Base-by-base conservation (phyloP, 1,140 invertebrate genomes). In the Aphidius gifuensis region DNA sequence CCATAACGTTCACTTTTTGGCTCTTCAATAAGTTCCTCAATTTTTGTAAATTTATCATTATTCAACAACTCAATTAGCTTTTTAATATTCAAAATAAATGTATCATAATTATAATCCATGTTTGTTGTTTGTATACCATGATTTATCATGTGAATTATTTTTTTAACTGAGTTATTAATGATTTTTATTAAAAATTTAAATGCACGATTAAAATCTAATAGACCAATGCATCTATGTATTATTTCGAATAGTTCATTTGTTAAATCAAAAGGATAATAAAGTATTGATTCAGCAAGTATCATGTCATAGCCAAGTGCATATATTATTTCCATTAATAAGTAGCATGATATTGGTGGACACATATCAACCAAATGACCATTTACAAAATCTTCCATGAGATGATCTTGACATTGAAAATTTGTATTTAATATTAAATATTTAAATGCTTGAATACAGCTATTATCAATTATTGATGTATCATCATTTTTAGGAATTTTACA, bases 371-470 rank as follows among this genome's bases (percentile, higher is more conserved):
- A 64, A 58, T 77, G 71, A 23, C 70, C 73, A 58, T 64, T 64
- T 1, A 57, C 16, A 16, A 68, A 53, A 51, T 80, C 77, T 23
- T 81, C 71, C 1, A 55, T 51, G 3, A 80, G 64, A 11, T 68
- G 47, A 7, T 71, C 66, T 50, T 76, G 72, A 8, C 64, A 69
- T 5, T 66, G 64, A n/a, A 81, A 79, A 59, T 70, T 70, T 1
- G 79, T 80, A 40, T 81, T 81, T 0, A 78, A 64, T 11, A 75
- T 23, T 8, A 80, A 54, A 43, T 72, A 77, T 44, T 73, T 76
- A 9, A 68, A 78, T 7, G 51, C 53, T 3, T 66, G 23, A 8
- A 75, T 59, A 44, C 71, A 70, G 44, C 51, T 63, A 32, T 49
- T 8, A 60, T 68, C 65, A n/a, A 7, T 67, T 50, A 5, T 63